phyloP scores from a whole-genome alignment of 2,797 vertebrate species.

The Echiichthys vipera region DNA sequence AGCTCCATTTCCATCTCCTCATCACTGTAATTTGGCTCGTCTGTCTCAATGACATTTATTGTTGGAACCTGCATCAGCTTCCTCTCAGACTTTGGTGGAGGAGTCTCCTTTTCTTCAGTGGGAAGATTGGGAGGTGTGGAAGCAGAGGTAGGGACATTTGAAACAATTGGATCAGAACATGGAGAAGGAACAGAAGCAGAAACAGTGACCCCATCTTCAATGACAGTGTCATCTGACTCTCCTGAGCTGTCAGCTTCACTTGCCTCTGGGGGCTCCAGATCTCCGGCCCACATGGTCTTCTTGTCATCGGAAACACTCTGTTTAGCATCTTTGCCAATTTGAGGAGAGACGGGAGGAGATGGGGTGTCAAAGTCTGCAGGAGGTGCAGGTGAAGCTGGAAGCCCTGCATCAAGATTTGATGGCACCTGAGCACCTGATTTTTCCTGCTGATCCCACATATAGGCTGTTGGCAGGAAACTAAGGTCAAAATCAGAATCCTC shows the following conservation, averaged over 20 bases:
- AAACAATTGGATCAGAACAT: conserved; percentile 32
- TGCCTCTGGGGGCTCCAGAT: conserved; percentile 69
- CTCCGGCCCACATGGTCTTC: conserved; percentile 54
- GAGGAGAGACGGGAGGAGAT: conserved; percentile 36
- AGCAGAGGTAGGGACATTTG: conserved; percentile 32
- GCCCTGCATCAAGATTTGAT: conserved; percentile 40
- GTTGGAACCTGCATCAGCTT: conserved; percentile 84
- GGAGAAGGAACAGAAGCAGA: conserved; percentile 16
- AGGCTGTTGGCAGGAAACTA: conserved; percentile 85
- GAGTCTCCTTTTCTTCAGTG: conserved; percentile 45
- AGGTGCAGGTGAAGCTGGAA: conserved; percentile 61
- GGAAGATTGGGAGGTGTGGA: conserved; percentile 7
- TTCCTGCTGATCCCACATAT: conserved; percentile 83
- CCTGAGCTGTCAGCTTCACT: conserved; percentile 90
- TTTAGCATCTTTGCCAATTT: conserved; percentile 12
- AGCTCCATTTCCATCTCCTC: conserved; percentile 76
- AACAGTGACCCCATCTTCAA: conserved; percentile 82
- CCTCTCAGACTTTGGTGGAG: conserved; percentile 66
- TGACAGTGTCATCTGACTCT: conserved; percentile 92
- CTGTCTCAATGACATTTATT: conserved; percentile 87
- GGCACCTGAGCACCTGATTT: conserved; percentile 57
- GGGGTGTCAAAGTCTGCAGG: conserved; percentile 68
- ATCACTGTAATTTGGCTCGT: conserved; percentile 86
- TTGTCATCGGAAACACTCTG: conserved; percentile 43
- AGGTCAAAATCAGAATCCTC: conserved; percentile 84